Conservation (phyloP, 2,797 vertebrate species). For the Muscicapa comitata region DNA sequence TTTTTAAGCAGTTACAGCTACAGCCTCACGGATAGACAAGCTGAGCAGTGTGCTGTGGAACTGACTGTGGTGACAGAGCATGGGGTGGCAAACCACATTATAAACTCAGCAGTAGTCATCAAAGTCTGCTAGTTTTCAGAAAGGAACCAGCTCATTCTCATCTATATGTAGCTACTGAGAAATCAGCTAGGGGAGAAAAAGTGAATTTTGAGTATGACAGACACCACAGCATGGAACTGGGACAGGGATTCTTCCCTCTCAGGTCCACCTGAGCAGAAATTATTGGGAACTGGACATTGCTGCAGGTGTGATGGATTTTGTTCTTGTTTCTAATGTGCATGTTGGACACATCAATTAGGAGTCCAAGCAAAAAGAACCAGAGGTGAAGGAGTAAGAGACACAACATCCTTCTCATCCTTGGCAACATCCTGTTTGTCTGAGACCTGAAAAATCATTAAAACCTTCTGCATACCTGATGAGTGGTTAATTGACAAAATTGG, state of each 20-base stretch:
- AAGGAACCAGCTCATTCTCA: background rate
- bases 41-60: background rate
- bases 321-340: background rate
- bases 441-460: background rate
- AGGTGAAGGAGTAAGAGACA: background rate
- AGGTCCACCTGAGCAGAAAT: background rate
- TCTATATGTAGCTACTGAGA: background rate
- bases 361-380: background rate
- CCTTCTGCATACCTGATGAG: background rate
- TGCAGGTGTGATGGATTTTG: background rate
- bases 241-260: background rate
- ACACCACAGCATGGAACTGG: background rate
- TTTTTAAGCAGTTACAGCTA: background rate
- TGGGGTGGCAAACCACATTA: background rate
- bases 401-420: background rate
- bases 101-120: background rate
- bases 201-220: background rate
- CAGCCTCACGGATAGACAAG: fast-evolving
- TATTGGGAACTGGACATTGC: background rate
- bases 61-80: background rate
- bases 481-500: background rate
- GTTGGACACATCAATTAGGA: background rate
- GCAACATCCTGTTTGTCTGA: background rate
- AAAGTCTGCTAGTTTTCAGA: background rate
- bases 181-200: background rate